Evolutionary conservation across 2,888 invertebrate genomes (phyloP), one percentile per base, ranked within the genome.

Genomic region (Dascillus cervinus): DNA sequence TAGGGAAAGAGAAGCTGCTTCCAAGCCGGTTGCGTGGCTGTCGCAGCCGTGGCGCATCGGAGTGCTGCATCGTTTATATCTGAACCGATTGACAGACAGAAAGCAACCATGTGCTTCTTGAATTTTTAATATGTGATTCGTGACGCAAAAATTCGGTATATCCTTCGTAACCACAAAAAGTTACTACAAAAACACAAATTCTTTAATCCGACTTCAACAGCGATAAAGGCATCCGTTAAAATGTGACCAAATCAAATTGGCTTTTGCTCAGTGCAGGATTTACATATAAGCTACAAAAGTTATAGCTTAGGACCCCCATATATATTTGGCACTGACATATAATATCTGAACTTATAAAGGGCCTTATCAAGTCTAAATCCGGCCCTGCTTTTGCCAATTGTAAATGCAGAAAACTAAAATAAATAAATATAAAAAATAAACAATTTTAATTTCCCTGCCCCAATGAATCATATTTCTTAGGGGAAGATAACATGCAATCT

Each of bases 161-260:
- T 11, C 24, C 24, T 12, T 23, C 26, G 12, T 17, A 20, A 13
- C 28, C 29, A 20, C 19, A 29, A 11, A 24, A 8, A 13, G n/a
- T 8, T 22, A 29, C 29, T 29, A 22, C 9, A 24, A n/a, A n/a
- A n/a, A n/a, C n/a, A n/a, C n/a, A n/a, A n/a, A n/a, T n/a, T n/a
- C n/a, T n/a, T n/a, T n/a, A n/a, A n/a, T n/a, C n/a, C n/a, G n/a
- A n/a, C n/a, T n/a, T n/a, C n/a, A n/a, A n/a, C n/a, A n/a, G n/a
- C n/a, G n/a, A n/a, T n/a, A n/a, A n/a, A n/a, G n/a, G n/a, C n/a
- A n/a, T n/a, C n/a, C n/a, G n/a, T n/a, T n/a, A n/a, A n/a, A n/a
- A n/a, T n/a, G n/a, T 51, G 21, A 52, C 52, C 9, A 65, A 43
- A 49, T 65, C 64, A n/a, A n/a, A n/a, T n/a, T n/a, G n/a, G n/a